Percentiles rank a stretch among this genome's conserved stretches.
Evolutionary conservation across 2,113 vertebrate species (phyloP).

Genomic region (Notothenia rossii): DNA sequence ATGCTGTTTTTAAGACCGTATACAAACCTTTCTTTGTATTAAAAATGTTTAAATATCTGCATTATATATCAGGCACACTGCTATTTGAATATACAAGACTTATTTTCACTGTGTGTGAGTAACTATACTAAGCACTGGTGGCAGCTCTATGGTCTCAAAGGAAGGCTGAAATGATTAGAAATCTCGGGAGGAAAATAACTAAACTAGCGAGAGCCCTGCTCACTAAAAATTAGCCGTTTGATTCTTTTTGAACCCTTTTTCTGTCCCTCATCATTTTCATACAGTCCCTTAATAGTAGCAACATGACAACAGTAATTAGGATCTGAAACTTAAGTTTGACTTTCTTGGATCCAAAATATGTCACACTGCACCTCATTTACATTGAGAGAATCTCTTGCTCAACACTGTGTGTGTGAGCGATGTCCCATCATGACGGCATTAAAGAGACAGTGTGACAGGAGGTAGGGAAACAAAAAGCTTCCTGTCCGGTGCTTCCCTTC

Average conservation of each 20-base stretch:
- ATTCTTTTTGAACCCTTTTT: too few species aligned
- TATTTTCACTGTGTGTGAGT: neutral
- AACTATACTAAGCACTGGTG: neutral
- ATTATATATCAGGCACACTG: too few species aligned
- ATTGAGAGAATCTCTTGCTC: constrained; percentile 2
- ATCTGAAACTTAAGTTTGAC: neutral
- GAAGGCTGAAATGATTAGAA: neutral
- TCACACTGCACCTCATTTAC: constrained; percentile 1
- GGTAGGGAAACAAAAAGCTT: constrained; percentile 15
- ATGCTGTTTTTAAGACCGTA: too few species aligned
- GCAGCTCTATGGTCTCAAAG: neutral
- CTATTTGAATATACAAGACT: too few species aligned
- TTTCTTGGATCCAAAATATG: neutral
- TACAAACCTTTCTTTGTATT: too few species aligned
- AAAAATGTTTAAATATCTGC: too few species aligned
- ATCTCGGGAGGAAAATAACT: neutral
- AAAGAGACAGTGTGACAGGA: constrained; percentile 5
- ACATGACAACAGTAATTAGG: constrained; percentile 4
- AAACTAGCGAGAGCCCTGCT: neutral
- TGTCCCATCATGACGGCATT: constrained; percentile 20
- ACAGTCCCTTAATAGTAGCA: neutral
- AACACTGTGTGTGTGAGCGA: neutral
- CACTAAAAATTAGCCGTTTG: too few species aligned
- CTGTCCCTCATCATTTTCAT: neutral
- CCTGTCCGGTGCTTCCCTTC: constrained; percentile 23